These are phyloP conservation scores for Micrasema longulum DNA, from an alignment of 1,140 invertebrate genomes.

Conservation along the genomic window DNA sequence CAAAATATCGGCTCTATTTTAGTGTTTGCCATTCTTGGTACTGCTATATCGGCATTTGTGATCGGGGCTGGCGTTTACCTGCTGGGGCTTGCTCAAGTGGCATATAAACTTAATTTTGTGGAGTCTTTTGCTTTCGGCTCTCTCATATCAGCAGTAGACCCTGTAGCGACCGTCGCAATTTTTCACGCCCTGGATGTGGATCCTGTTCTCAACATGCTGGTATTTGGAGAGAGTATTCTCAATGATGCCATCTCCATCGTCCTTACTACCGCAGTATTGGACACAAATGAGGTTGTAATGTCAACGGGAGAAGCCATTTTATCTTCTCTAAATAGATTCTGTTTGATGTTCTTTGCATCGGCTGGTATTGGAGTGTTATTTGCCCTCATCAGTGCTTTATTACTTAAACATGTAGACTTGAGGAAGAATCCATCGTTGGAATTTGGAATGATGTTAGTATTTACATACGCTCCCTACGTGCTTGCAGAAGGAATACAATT, in stretches of 20 bases:
- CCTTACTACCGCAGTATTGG: conserved; percentile 88
- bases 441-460: conserved; percentile 98
- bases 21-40: conserved; percentile 97
- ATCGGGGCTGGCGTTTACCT: conserved; percentile 96
- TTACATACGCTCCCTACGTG: conserved; percentile 98
- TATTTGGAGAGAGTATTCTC: conserved; percentile 97
- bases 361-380: conserved; percentile 96
- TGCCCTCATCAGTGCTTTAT: conserved; percentile 92
- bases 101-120: conserved; percentile 92
- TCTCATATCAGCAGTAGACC: conserved; percentile 98
- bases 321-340: conserved; percentile 92
- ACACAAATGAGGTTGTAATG: conserved; percentile 80
- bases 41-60: conserved; percentile 93
- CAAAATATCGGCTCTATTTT: conserved; percentile 96
- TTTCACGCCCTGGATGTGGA: conserved; percentile 97
- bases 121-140: conserved; percentile 99
- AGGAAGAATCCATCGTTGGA: conserved; percentile 98
- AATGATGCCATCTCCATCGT: conserved; percentile 99
- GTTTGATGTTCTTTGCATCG: conserved; percentile 98
- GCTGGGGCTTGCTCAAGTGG: conserved; percentile 88
- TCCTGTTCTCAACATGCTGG: conserved; percentile 97
- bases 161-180: conserved; percentile 97
- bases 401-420: conserved; percentile 96
- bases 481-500: conserved; percentile 96
- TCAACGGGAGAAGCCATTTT: conserved; percentile 85